Conservation (phyloP, 2,797 vertebrate species). For the Podarcis siculus region DNA sequence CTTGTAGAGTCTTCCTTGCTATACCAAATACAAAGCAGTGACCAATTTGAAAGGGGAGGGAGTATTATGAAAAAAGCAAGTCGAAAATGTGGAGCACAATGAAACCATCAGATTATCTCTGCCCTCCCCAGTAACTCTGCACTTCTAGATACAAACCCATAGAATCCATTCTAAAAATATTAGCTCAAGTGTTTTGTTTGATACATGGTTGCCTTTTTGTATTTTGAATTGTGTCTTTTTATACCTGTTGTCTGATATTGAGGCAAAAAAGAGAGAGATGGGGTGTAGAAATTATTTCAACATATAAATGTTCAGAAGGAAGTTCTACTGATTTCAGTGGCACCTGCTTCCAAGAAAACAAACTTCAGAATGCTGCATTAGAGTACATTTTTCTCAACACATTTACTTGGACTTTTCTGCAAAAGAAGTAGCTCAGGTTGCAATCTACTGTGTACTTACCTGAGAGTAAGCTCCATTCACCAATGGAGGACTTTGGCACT, state of each 20-base stretch:
- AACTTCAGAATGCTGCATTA: not conserved
- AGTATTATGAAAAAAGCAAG: not conserved
- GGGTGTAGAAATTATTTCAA: not conserved
- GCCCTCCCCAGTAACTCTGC: not conserved
- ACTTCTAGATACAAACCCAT: not conserved
- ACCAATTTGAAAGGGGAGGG: not conserved
- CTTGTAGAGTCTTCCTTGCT: not conserved
- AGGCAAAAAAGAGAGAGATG: not conserved
- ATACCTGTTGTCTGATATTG: not conserved
- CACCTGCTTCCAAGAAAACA: not conserved
- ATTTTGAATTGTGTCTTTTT: not conserved
- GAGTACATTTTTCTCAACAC: not conserved
- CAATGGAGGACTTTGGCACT: not conserved
- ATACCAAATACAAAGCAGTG: not conserved
- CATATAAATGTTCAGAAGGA: not conserved
- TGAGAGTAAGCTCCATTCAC: not conserved
- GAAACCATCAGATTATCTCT: not conserved
- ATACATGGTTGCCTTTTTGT: not conserved
- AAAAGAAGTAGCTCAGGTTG: not conserved
- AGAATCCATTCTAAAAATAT: not conserved
- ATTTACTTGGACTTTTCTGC: not conserved
- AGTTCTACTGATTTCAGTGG: not conserved
- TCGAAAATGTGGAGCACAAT: not conserved
- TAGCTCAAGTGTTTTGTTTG: not conserved
- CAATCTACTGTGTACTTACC: not conserved